Percentiles rank a stretch among this genome's conserved stretches.
Conservation (phyloP, 2,888 invertebrate species). For the Andrena marginata region DNA sequence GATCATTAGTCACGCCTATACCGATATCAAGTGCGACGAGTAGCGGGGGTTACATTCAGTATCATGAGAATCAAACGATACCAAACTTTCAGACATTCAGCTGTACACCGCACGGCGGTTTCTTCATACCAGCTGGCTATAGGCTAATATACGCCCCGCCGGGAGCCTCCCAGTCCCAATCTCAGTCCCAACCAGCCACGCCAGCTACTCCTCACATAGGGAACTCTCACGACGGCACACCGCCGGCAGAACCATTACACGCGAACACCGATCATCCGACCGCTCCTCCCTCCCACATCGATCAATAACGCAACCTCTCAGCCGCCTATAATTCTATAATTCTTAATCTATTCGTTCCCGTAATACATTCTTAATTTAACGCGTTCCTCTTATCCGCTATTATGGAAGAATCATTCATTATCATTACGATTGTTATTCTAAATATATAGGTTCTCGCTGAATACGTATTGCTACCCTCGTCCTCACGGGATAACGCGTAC, state of each 20-base stretch:
- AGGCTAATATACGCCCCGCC: slow-evolving; percentile 81
- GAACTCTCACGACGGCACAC: slow-evolving; percentile 81
- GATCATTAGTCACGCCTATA: slow-evolving; percentile 73
- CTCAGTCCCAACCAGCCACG: slow-evolving; percentile 81
- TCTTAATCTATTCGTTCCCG: slow-evolving; percentile 63
- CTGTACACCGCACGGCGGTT: slow-evolving; percentile 81
- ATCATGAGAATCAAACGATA: slow-evolving; percentile 77
- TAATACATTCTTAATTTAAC: slow-evolving; percentile 67
- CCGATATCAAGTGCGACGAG: slow-evolving; percentile 67
- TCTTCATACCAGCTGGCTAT: slow-evolving; percentile 82
- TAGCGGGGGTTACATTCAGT: slow-evolving; percentile 73
- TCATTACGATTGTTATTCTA: slow-evolving; percentile 60
- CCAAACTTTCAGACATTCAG: slow-evolving; percentile 81
- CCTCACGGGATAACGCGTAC: slow-evolving; percentile 39
- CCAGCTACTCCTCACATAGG: slow-evolving; percentile 81
- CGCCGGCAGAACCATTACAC: slow-evolving; percentile 78
- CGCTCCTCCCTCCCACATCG: slow-evolving; percentile 59
- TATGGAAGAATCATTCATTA: slow-evolving; percentile 55
- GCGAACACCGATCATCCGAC: slow-evolving; percentile 54
- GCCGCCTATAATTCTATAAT: slow-evolving; percentile 57
- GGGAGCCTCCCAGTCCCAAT: slow-evolving; percentile 79
- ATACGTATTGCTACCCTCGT: slow-evolving; percentile 54
- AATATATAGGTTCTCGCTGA: slow-evolving; percentile 60
- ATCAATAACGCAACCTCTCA: slow-evolving; percentile 69
- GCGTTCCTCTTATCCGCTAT: slow-evolving; percentile 51